Evolutionary conservation across 2,113 vertebrate genomes (phyloP), one percentile per base, ranked within the genome.

Genomic region (Erpornis zantholeuca): DNA sequence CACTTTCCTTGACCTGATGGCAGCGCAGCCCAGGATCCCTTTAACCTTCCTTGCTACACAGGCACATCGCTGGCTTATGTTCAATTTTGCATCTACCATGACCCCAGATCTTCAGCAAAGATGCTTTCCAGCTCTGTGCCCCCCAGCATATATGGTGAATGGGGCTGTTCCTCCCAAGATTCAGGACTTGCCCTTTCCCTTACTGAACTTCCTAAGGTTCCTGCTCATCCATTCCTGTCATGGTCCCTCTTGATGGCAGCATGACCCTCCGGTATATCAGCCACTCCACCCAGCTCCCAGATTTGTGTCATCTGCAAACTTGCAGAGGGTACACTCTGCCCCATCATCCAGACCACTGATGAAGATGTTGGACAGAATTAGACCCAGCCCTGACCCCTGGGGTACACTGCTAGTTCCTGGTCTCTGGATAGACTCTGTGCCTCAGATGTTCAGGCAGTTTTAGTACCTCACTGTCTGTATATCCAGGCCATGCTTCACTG

Each of bases 241-340:
- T 9, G 45, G 27, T 57, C 31, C 16, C n/a, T 50, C 60, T 78
- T 36, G 19, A 29, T 61, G 60, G 50, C 40, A 82, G 40, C 38
- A 44, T 0, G 1, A 60, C 31, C 24, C 21, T 27, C n/a, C 53
- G n/a, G 15, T 28, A 0, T 25, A 50, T 52, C 54, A 64, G 24
- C n/a, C 38, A n/a, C 15, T 72, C 20, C 0, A 1, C 27, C 35
- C 25, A 78, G 33, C 57, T 83, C 35, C n/a, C 17, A 53, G 9
- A 25, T 70, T 38, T 68, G 52, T 82, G 56, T 45, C 40, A 47
- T 12, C 27, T 68, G 21, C 44, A 29, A 3, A 36, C 25, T 45
- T 59, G 17, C 11, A 57, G 19, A 53, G 17, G 12, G 7, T 54
- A 19, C 16, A 16, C 27, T 54, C 33, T 86, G 44, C 21, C 14